A percentile compares a stretch with the other conserved stretches of the same genome.
Evolutionary conservation across 2,888 invertebrate genomes (phyloP).

Genomic region (Drosophila cracens): DNA sequence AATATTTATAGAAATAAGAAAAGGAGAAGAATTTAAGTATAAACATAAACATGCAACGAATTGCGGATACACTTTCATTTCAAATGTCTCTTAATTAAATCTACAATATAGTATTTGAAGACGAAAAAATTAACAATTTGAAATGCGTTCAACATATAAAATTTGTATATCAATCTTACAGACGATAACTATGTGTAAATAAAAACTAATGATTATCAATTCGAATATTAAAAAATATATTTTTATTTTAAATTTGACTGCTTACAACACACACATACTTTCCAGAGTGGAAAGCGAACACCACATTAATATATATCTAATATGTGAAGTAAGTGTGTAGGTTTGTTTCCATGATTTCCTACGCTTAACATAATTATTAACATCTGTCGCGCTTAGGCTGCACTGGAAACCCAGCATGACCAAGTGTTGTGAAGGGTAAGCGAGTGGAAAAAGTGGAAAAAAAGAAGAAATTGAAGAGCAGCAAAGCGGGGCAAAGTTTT

Average conservation of each 20-base stretch:
- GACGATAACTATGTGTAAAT: background rate
- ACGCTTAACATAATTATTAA: background rate
- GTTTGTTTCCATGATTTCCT: background rate
- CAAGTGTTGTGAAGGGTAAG: constrained; percentile 27
- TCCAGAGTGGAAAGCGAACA: background rate
- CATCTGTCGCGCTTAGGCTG: background rate
- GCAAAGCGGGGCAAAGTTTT: constrained; percentile 46
- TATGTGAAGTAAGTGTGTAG: background rate
- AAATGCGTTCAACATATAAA: background rate
- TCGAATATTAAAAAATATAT: background rate
- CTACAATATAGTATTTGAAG: background rate
- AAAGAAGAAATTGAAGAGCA: constrained; percentile 19
- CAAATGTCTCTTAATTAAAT: background rate
- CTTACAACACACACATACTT: background rate
- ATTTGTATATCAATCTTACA: background rate
- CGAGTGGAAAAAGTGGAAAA: background rate
- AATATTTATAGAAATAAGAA: constrained; percentile 73
- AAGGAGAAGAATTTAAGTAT: constrained; percentile 35
- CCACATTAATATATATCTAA: background rate
- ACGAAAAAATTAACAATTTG: background rate
- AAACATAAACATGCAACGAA: constrained; percentile 30
- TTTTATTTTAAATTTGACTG: background rate
- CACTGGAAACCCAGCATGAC: background rate
- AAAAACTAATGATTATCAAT: background rate
- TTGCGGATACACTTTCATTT: constrained; percentile 24